Conservation (phyloP, 2,113 vertebrate species). For the Forbesichthys papilliferus region DNA sequence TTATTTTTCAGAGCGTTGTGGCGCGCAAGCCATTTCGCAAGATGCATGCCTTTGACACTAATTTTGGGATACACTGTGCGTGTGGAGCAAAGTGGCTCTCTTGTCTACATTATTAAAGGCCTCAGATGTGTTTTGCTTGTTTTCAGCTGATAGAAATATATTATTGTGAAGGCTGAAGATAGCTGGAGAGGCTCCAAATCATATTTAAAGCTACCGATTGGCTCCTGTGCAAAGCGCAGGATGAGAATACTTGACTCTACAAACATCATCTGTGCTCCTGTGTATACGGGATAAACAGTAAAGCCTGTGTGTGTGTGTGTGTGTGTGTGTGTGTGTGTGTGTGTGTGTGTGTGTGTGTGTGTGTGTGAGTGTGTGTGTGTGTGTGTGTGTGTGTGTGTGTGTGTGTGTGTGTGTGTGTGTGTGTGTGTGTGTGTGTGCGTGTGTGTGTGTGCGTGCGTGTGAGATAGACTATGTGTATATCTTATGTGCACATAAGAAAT, state of each 20-base stretch:
- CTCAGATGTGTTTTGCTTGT: slow-evolving; percentile 75
- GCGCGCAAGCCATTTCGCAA: slow-evolving; percentile 51
- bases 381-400: slow-evolving; percentile 10
- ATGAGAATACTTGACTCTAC: slow-evolving; percentile 68
- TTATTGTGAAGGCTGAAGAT: slow-evolving; percentile 41
- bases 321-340: slow-evolving; percentile 1
- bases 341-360: slow-evolving; percentile 28
- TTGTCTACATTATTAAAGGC: slow-evolving; percentile 76
- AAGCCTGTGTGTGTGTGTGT: slow-evolving; percentile 30
- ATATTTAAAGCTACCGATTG: slow-evolving; percentile 59
- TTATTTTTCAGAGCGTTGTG: slow-evolving; percentile 61
- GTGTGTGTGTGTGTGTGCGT: slow-evolving; percentile 25
- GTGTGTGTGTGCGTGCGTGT: no score
- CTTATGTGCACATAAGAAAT: no score
- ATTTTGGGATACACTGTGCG: slow-evolving; percentile 62
- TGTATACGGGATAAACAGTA: slow-evolving; percentile 47
- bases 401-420: slow-evolving; percentile 13
- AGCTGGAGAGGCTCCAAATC: slow-evolving; percentile 55
- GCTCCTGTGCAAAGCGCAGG: slow-evolving; percentile 56
- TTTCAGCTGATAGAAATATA: slow-evolving; percentile 70
- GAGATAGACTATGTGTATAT: no score
- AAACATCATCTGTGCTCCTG: slow-evolving; percentile 60
- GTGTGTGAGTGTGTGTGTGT: not conserved
- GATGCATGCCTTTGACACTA: slow-evolving; percentile 57
- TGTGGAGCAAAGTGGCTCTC: slow-evolving; percentile 60